phyloP scores from a whole-genome alignment of 2,888 invertebrate genomes.

The Capitulum mitella region DNA sequence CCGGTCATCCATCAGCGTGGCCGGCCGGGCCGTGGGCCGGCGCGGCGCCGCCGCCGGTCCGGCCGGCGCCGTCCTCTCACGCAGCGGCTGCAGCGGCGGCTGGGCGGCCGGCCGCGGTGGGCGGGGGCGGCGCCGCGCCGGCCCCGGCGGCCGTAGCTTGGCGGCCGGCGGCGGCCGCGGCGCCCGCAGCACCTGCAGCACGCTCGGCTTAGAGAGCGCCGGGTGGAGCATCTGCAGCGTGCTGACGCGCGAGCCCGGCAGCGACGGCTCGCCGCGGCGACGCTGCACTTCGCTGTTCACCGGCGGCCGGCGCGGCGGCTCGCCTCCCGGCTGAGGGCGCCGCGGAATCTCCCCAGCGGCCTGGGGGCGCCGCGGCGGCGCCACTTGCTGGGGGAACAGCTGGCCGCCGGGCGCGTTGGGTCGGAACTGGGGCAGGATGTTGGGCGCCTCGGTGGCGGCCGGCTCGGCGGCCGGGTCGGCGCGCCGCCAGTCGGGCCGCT shows the following conservation, averaged over 20 bases:
- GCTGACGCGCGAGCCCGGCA: not conserved
- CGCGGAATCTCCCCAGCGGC: not conserved
- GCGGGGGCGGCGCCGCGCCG: not conserved
- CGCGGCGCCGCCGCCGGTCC: not conserved
- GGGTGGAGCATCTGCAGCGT: slow-evolving; percentile 9
- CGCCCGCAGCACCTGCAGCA: not conserved
- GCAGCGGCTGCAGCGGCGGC: not conserved
- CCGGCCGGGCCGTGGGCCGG: not conserved
- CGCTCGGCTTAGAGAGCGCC: not conserved
- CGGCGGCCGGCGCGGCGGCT: not conserved
- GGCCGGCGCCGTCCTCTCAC: not conserved
- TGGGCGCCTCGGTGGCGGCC: not conserved
- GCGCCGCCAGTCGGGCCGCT: too few species aligned
- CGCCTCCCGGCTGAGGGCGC: not conserved
- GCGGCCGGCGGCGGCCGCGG: not conserved
- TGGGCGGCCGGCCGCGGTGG: not conserved
- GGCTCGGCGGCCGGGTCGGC: not conserved
- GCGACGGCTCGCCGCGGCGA: not conserved
- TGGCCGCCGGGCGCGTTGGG: not conserved
- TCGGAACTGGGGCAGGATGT: not conserved
- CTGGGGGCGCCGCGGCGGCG: not conserved
- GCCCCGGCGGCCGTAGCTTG: not conserved
- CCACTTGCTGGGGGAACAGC: not conserved
- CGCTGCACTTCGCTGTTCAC: not conserved
- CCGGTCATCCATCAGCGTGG: slow-evolving; percentile 5